phyloP scores from a whole-genome alignment of 2,797 vertebrate genomes.

The Neomorphus geoffroyi region DNA sequence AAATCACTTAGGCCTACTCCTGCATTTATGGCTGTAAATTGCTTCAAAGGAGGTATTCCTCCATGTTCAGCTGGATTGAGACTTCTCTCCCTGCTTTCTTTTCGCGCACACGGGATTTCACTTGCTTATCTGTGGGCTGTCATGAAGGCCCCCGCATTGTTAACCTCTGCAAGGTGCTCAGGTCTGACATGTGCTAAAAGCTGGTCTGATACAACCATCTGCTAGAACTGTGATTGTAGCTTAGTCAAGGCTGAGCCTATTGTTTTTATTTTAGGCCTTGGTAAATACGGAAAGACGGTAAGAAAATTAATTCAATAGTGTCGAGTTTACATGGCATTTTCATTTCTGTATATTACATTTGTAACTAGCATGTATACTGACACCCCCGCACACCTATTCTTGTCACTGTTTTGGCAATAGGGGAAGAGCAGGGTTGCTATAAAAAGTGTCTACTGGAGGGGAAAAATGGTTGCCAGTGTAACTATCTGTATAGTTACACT shows the following conservation, averaged over 20 bases:
- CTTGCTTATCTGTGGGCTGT: fast-evolving
- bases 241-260: not conserved
- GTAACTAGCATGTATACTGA: not conserved
- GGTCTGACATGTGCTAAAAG: not conserved
- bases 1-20: not conserved
- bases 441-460: not conserved
- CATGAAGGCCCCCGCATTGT: fast-evolving
- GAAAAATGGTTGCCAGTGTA: not conserved
- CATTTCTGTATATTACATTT: not conserved
- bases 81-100: not conserved
- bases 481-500: not conserved
- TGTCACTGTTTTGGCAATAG: not conserved
- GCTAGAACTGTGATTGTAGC: not conserved
- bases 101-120: not conserved
- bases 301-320: not conserved
- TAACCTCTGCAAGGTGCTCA: not conserved
- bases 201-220: not conserved
- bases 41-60: not conserved
- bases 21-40: fast-evolving
- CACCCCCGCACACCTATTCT: not conserved
- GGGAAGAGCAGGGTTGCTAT: not conserved
- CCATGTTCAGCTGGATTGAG: not conserved
- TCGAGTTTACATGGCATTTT: not conserved
- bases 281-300: not conserved
- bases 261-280: not conserved